phyloP scores from a whole-genome alignment of 2,888 invertebrate species.

The Meta bourneti region DNA sequence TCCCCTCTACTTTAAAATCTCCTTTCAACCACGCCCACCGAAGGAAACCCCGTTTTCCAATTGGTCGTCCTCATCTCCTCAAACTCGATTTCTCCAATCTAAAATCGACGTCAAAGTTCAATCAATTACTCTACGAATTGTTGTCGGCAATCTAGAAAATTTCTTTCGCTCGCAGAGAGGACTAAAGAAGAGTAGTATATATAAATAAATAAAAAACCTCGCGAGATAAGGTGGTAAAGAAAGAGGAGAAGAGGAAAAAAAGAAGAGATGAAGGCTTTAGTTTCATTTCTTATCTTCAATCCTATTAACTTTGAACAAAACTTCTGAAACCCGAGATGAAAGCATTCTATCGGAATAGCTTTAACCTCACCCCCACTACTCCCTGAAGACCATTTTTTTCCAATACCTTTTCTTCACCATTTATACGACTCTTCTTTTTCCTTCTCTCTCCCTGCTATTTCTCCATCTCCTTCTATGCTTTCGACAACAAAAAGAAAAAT shows the following conservation, averaged over 20 bases:
- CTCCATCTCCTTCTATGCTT: slow-evolving; percentile 62
- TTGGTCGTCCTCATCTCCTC: slow-evolving; percentile 34
- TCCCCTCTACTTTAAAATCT: not conserved
- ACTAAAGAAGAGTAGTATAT: slow-evolving; percentile 25
- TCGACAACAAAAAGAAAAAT: slow-evolving; percentile 69
- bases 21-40: not conserved
- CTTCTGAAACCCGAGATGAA: slow-evolving; percentile 76
- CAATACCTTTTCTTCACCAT: slow-evolving; percentile 75
- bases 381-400: slow-evolving; percentile 58
- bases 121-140: slow-evolving; percentile 73
- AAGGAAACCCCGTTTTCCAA: slow-evolving; percentile 5
- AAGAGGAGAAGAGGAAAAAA: slow-evolving; percentile 18
- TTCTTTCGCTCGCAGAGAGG: slow-evolving; percentile 54
- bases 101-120: slow-evolving; percentile 75
- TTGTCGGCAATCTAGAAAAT: slow-evolving; percentile 71
- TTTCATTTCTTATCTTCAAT: slow-evolving; percentile 75
- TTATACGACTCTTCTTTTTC: slow-evolving; percentile 64
- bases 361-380: slow-evolving; percentile 56
- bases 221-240: slow-evolving; percentile 48
- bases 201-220: slow-evolving; percentile 36
- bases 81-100: slow-evolving; percentile 61
- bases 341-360: slow-evolving; percentile 74
- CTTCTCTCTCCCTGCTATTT: slow-evolving; percentile 55
- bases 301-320: slow-evolving; percentile 76
- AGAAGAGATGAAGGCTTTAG: slow-evolving; percentile 68